phyloP scores from a whole-genome alignment of 2,113 vertebrate species.

The Mobula birostris region DNA sequence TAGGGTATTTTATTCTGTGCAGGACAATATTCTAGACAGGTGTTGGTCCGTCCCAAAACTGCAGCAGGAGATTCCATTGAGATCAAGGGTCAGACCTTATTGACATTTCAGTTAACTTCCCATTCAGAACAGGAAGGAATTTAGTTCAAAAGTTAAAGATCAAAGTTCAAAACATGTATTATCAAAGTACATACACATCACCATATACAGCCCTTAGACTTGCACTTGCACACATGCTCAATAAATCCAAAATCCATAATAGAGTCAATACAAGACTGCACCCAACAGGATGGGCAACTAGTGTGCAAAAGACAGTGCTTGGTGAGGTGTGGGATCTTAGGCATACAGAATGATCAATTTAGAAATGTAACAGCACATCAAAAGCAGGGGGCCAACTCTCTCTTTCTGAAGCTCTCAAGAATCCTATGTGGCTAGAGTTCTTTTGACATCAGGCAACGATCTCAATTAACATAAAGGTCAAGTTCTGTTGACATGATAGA shows the following conservation, averaged over 20 bases:
- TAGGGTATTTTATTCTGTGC: background rate
- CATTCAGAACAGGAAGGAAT: background rate
- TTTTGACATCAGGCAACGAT: background rate
- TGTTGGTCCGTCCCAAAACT: too few relatives aligned
- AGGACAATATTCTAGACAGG: background rate
- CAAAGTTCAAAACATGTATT: too few relatives aligned
- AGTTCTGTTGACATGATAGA: background rate
- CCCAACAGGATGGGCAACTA: too few relatives aligned
- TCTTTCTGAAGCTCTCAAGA: background rate
- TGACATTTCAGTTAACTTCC: background rate
- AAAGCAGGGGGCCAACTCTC: background rate
- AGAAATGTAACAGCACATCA: background rate
- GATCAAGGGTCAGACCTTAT: background rate
- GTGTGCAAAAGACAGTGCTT: too few relatives aligned
- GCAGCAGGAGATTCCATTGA: background rate
- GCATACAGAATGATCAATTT: background rate
- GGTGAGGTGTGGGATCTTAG: background rate
- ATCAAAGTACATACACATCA: too few relatives aligned
- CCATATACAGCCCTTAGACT: too few relatives aligned
- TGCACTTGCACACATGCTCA: too few relatives aligned
- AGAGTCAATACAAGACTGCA: too few relatives aligned
- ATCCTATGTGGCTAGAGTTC: background rate
- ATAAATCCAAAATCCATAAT: too few relatives aligned
- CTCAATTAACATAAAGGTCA: background rate
- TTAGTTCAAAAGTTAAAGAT: background rate